Evolutionary conservation across 2,797 vertebrate genomes (phyloP).

Genomic region (Clarias pachynema): DNA sequence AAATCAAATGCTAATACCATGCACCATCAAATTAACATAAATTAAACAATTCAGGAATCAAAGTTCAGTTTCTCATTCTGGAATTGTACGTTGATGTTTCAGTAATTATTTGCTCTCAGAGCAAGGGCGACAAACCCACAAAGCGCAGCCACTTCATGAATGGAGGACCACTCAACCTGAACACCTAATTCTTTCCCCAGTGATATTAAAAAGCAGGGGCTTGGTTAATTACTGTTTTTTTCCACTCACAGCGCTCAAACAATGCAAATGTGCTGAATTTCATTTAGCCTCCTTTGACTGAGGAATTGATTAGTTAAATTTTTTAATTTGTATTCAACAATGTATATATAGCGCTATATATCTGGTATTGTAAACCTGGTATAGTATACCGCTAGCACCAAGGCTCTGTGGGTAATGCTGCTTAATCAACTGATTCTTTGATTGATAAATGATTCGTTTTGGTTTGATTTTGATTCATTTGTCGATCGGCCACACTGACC

Average conservation of each 20-base stretch:
- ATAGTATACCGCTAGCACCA: neutral
- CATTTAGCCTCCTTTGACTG: neutral
- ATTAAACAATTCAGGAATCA: conserved; percentile 54
- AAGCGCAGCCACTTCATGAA: conserved; percentile 37
- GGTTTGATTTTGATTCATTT: neutral
- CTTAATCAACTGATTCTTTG: conserved; percentile 5
- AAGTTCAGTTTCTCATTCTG: conserved; percentile 36
- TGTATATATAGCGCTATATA: no score
- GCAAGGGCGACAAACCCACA: conserved; percentile 44
- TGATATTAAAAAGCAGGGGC: conserved; percentile 15
- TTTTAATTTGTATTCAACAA: neutral
- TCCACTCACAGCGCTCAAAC: neutral
- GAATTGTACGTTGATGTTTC: conserved; percentile 36
- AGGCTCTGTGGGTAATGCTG: conserved; percentile 28
- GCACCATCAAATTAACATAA: conserved; percentile 47
- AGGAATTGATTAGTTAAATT: neutral
- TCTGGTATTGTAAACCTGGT: no score
- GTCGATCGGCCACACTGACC: conserved; percentile 66
- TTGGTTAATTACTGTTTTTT: neutral
- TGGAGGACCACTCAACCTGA: conserved; percentile 35
- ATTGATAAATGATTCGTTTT: neutral
- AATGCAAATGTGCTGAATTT: conserved; percentile 11
- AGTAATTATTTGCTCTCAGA: conserved; percentile 36
- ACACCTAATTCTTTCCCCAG: conserved; percentile 18
- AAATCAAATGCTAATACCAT: conserved; percentile 32